These are phyloP conservation scores for Platerodrilus igneus DNA, from an alignment of 2,888 invertebrate genomes.

Conservation along the genomic window DNA sequence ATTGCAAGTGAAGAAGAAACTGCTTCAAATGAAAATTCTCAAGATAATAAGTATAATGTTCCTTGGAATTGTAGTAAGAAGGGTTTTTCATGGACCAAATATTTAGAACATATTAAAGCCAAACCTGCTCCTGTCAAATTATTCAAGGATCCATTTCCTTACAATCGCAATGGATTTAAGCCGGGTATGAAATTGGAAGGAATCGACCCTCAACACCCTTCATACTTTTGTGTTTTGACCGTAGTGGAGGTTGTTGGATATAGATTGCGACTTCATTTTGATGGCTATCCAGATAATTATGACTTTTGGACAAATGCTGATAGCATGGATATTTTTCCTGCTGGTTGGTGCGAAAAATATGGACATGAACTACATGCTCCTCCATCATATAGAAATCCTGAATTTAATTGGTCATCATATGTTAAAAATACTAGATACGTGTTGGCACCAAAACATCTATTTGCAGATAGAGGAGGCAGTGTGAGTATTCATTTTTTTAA, in stretches of 20 bases:
- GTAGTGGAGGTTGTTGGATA: conserved; percentile 79
- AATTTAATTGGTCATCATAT: conserved; percentile 83
- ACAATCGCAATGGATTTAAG: conserved; percentile 69
- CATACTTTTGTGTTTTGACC: conserved; percentile 82
- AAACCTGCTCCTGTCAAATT: conserved; percentile 72
- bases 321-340: conserved; percentile 85
- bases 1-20: conserved; percentile 39
- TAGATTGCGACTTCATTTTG: conserved; percentile 83
- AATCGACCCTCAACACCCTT: conserved; percentile 87
- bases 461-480: conserved; percentile 63
- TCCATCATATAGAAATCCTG: conserved; percentile 55
- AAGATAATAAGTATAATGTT: conserved; percentile 51
- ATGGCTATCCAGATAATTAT: conserved; percentile 81
- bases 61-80: conserved; percentile 68
- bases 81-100: conserved; percentile 74
- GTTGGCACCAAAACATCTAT: conserved; percentile 74
- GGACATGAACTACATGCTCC: conserved; percentile 76
- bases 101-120: conserved; percentile 67
- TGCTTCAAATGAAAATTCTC: conserved; percentile 41
- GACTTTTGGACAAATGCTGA: conserved; percentile 95
- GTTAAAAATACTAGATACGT: conserved; percentile 68
- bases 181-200: conserved; percentile 90
- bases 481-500: conserved; percentile 45
- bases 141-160: conserved; percentile 75
- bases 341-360: conserved; percentile 90